Percentiles rank a stretch among this genome's conserved stretches.
These are phyloP conservation scores for Hirudo medicinalis DNA, from an alignment of 1,140 invertebrate genomes.

Conservation along the genomic window DNA sequence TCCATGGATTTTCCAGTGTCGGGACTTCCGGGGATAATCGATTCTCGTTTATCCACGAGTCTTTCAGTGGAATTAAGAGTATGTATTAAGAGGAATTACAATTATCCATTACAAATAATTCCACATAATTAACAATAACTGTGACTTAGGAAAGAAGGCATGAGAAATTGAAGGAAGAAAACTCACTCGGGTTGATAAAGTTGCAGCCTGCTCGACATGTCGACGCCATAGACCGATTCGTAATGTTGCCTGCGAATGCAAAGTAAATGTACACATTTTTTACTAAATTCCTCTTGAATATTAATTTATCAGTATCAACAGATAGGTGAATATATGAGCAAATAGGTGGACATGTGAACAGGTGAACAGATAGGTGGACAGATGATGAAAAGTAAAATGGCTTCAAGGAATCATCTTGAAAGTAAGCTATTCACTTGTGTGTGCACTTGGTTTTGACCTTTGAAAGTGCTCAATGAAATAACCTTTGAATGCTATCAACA, in stretches of 20 bases:
- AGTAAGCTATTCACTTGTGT: neutral
- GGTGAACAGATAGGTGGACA: neutral
- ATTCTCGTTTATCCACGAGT: too few relatives aligned
- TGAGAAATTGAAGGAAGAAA: neutral
- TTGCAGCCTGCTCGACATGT: conserved; percentile 12
- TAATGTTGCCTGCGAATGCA: conserved; percentile 6
- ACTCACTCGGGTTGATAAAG: conserved; percentile 15
- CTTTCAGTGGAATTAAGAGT: too few relatives aligned
- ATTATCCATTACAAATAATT: too few relatives aligned
- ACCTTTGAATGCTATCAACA: too few relatives aligned
- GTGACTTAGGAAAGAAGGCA: neutral
- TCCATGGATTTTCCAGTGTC: too few relatives aligned
- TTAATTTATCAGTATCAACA: neutral
- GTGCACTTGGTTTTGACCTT: too few relatives aligned
- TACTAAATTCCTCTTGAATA: neutral
- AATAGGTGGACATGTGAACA: neutral
- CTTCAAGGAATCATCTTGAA: neutral
- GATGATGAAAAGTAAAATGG: neutral
- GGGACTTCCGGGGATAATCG: too few relatives aligned
- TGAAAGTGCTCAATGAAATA: too few relatives aligned
- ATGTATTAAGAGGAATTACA: too few relatives aligned
- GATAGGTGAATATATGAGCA: neutral
- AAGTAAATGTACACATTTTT: neutral
- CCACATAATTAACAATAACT: neutral
- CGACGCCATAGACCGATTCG: conserved; percentile 11